Base-by-base conservation (phyloP, 2,888 invertebrate genomes). In the Kuschelorhynchus macadamiae region DNA sequence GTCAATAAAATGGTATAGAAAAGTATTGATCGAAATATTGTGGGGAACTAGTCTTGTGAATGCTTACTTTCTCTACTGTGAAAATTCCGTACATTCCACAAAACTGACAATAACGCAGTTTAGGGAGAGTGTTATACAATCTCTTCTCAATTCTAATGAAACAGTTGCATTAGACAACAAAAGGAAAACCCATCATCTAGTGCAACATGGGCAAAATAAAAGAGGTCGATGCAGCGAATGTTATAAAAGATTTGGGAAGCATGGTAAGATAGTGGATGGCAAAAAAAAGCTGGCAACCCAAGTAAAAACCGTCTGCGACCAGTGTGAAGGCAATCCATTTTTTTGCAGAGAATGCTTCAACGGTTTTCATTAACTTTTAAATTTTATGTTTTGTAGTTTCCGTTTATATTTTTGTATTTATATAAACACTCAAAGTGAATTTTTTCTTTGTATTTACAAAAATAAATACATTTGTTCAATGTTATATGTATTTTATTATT, bases 311-410 rank as follows among this genome's bases (percentile, higher is more conserved):
- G 53, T 53, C 12, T 53, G 53, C 7, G 25, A 25, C 7, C 25
- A 25, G 25, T 25, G 25, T 25, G 25, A 25, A 5, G 25, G 25
- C 25, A 30, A 33, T 33, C 33, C 12, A 12, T 46, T 49, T 49
- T 20, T 53, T 53, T 53, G 53, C 53, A 53, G 16, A 36, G 53
- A 53, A 53, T 53, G 53, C 33, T 53, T 33, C 18, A 53, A 53
- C 12, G 3, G 50, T 21, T 50, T 2, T 12, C n/a, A 14, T 50
- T 50, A 25, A 16, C n/a, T 50, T 25, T 21, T 50, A 50, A n/a
- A n/a, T n/a, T n/a, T n/a, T 25, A 16, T 46, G 11, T 11, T 46
- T 46, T 46, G 18, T 17, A 46, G 7, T 12, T 46, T 46, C 14
- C 14, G 46, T 46, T 46, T 16, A 8, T 46, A 46, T 46, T 46